Evolutionary conservation across 2,113 vertebrate species (phyloP), one percentile per base, ranked within the genome.

Genomic region (Elachura formosa): DNA sequence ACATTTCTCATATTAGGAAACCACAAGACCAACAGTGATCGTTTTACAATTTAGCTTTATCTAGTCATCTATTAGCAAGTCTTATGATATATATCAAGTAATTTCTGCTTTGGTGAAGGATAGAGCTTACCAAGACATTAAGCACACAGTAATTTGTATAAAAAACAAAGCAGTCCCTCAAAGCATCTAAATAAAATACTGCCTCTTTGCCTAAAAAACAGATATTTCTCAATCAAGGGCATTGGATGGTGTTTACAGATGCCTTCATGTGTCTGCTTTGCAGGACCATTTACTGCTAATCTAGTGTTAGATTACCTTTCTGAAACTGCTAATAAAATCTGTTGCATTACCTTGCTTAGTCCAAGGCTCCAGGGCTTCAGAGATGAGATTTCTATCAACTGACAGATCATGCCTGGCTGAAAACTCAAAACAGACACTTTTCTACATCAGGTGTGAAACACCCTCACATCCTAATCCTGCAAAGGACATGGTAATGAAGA

Each of bases 1-100:
- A 79, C 90, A 96, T 94, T 95, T 92, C 76, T 90, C 17, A 34
- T 94, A 95, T 96, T 91, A 92, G 73, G 49, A 83, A 93, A 87
- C 56, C 40, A 15, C 59, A 59, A 91, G 77, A 94, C 76, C 87
- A 69, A 11, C 90, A 81, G 64, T 31, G 87, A 91, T 96, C 36
- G 45, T 94, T 97, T 96, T 93, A 85, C 51, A 85, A 58, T 95
- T 96, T 93, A 91, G 80, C 58, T 97, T 96, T 95, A 92, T 96
- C 94, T 95, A 87, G 72, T 94, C 67, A 63, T 95, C 91, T 95
- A 73, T 95, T 96, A 95, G 48, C 51, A 89, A 80, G 95, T 90
- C 64, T 61, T 93, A 69, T 33, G 75, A 94, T 87, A 79, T 87
- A 79, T 67, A 94, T 67, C 67, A 22, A 84, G 63, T 67, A 5